Base-by-base conservation (phyloP, 2,888 invertebrate species). In the Aquatica leii region DNA sequence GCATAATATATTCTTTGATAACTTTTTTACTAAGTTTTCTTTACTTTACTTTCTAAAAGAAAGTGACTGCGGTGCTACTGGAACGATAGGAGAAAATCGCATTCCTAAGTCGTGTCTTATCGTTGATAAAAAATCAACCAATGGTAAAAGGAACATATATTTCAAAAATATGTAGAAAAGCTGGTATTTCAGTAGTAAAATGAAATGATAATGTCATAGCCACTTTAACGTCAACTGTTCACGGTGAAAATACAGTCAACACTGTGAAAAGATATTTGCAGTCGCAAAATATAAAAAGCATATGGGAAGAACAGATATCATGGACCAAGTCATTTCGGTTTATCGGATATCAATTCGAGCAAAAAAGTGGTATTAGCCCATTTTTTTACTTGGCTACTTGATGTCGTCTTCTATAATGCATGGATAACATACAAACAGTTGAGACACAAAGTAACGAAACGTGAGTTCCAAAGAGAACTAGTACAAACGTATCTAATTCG, bases 151-250 rank as follows among this genome's bases (percentile, higher is more conserved):
- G 37, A 37, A 37, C 37, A 37, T 37, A 37, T 37, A 9, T 8
- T 37, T 37, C 37, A 12, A 37, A 8, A 37, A 37, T 37, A 12
- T 37, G 8, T 37, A 37, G 37, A 37, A 12, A n/a, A 37, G 12
- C 37, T 37, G 11, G 37, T n/a, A 31, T 37, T 37, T 37, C 37
- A 37, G 37, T 37, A 37, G 37, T 37, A 37, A 37, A 12, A 37
- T 37, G 37, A 12, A 37, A 37, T 37, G 37, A 37, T 37, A 37
- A 37, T n/a, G 37, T n/a, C n/a, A n/a, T n/a, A n/a, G n/a, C n/a
- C n/a, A n/a, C 37, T n/a, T 12, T 37, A 37, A 12, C 37, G 37
- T 37, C 37, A 37, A 37, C 37, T 37, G 37, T 37, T 37, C 37
- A 37, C 37, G 37, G 37, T 37, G 12, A n/a, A 37, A 37, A 37